Conservation (phyloP, 2,113 vertebrate species). For the Gopherus evgoodei region DNA sequence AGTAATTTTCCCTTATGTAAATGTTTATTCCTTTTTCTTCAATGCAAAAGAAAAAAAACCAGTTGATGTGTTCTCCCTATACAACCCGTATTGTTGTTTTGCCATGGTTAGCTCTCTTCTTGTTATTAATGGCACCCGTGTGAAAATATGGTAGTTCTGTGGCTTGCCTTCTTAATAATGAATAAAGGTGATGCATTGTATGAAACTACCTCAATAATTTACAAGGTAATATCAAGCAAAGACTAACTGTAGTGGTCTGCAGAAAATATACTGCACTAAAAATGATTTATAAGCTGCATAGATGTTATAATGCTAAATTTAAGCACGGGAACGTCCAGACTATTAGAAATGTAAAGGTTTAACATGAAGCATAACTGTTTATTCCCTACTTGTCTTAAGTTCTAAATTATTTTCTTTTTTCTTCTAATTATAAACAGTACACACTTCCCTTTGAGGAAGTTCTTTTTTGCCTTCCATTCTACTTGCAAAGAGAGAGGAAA, state of each 20-base stretch:
- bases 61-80: neutral
- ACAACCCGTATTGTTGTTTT: slow-evolving; percentile 25
- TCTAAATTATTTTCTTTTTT: neutral
- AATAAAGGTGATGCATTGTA: slow-evolving; percentile 78
- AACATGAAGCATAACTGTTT: slow-evolving; percentile 1
- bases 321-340: slow-evolving; percentile 10
- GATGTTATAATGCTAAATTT: slow-evolving; percentile 49
- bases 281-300: slow-evolving; percentile 44
- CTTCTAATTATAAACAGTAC: neutral
- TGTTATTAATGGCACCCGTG: slow-evolving; percentile 62
- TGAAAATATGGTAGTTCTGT: slow-evolving; percentile 63
- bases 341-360: slow-evolving; percentile 41
- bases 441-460: neutral
- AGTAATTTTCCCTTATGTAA: neutral
- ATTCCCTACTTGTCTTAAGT: neutral
- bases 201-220: slow-evolving; percentile 76
- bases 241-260: slow-evolving; percentile 66
- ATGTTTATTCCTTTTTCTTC: neutral
- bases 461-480: neutral
- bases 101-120: slow-evolving; percentile 5
- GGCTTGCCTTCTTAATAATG: slow-evolving; percentile 75
- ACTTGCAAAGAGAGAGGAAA: neutral
- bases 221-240: slow-evolving; percentile 70
- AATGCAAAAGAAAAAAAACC: slow-evolving; percentile 19
- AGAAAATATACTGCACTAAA: slow-evolving; percentile 61